These are phyloP conservation scores for Fistularia tabacaria DNA, from an alignment of 2,797 vertebrate genomes.

Conservation along the genomic window DNA sequence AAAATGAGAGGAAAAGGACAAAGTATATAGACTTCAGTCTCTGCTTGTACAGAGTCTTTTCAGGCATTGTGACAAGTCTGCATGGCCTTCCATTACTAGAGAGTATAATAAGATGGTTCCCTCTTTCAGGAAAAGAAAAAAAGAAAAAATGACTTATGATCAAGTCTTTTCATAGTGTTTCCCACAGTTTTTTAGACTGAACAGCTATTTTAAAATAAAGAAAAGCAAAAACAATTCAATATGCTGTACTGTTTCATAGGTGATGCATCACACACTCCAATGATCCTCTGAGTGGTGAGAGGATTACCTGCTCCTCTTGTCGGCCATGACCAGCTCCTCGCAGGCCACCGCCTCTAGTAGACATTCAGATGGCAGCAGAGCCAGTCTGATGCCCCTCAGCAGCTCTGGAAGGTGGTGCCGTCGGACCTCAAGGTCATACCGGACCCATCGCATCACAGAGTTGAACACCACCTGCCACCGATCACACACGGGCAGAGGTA, in stretches of 20 bases:
- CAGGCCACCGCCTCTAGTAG: slow-evolving; percentile 83
- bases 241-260: background rate
- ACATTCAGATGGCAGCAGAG: slow-evolving; percentile 85
- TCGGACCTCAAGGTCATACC: slow-evolving; percentile 78
- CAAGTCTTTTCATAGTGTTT: too few relatives aligned
- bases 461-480: slow-evolving; percentile 80
- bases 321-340: slow-evolving; percentile 84
- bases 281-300: too few relatives aligned
- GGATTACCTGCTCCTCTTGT: slow-evolving; percentile 78
- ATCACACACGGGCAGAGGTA: background rate
- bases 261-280: too few relatives aligned
- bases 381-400: slow-evolving; percentile 83
- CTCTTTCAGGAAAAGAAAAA: too few relatives aligned
- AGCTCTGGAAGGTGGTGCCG: slow-evolving; percentile 83
- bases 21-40: too few relatives aligned
- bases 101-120: too few relatives aligned
- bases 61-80: too few relatives aligned
- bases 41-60: too few relatives aligned
- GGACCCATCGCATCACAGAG: slow-evolving; percentile 88
- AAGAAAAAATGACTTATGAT: too few relatives aligned
- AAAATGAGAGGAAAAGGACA: too few relatives aligned
- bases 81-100: too few relatives aligned
- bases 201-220: background rate
- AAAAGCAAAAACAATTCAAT: background rate
- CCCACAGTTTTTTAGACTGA: too few relatives aligned